These are phyloP conservation scores for Cetoscarus ocellatus DNA, from an alignment of 2,797 vertebrate species.

Conservation along the genomic window DNA sequence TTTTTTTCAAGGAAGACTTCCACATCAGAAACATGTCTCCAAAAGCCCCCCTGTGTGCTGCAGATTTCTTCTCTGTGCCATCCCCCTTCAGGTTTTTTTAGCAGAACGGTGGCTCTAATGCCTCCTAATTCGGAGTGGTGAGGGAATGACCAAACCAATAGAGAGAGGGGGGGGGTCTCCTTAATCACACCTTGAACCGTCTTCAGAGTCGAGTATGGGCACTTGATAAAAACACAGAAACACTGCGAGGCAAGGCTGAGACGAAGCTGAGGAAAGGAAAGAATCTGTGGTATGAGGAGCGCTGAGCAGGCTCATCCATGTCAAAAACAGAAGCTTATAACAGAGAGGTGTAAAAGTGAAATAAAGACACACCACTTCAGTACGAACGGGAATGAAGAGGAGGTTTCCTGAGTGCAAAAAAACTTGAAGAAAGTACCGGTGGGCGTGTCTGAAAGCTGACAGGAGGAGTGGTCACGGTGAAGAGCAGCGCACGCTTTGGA, in stretches of 20 bases:
- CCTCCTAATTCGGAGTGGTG: slow-evolving; percentile 42
- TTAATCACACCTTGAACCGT: slow-evolving; percentile 42
- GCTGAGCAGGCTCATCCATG: slow-evolving; percentile 39
- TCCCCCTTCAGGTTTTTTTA: slow-evolving; percentile 40
- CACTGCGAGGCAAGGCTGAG: slow-evolving; percentile 60
- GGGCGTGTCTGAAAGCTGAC: slow-evolving; percentile 85
- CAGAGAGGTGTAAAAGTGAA: slow-evolving; percentile 42
- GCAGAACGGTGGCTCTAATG: slow-evolving; percentile 29
- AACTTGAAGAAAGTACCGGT: slow-evolving; percentile 88
- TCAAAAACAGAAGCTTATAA: slow-evolving; percentile 43
- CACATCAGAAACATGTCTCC: slow-evolving; percentile 84
- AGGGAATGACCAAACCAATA: slow-evolving; percentile 39
- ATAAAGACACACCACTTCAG: slow-evolving; percentile 68
- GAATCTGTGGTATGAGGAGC: slow-evolving; percentile 35
- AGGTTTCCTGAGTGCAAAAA: slow-evolving; percentile 99
- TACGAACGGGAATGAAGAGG: slow-evolving; percentile 86
- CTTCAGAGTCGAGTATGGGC: slow-evolving; percentile 68
- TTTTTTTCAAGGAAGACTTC: slow-evolving; percentile 92
- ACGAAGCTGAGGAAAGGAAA: slow-evolving; percentile 34
- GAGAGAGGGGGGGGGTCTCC: slow-evolving; percentile 43
- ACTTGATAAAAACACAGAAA: slow-evolving; percentile 75
- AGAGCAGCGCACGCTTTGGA: slow-evolving; percentile 90
- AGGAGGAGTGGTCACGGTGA: slow-evolving; percentile 79
- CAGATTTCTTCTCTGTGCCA: slow-evolving; percentile 41
- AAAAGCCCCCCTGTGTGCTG: slow-evolving; percentile 80